These are phyloP conservation scores for Temnothorax nylanderi DNA, from an alignment of 1,140 invertebrate species.

Conservation along the genomic window DNA sequence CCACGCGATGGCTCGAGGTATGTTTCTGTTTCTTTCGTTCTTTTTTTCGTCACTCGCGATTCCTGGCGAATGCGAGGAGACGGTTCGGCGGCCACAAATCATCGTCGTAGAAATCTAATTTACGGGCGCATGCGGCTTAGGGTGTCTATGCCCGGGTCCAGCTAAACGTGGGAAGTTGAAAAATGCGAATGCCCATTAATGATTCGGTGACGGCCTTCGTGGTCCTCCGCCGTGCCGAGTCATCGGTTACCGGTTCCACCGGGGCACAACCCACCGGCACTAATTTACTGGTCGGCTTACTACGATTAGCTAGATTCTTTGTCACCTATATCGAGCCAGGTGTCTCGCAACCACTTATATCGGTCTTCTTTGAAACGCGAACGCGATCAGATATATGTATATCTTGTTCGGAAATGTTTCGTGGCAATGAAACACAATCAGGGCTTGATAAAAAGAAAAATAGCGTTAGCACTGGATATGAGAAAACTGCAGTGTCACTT, in stretches of 20 bases:
- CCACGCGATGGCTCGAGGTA: not conserved
- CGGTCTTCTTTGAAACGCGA: conserved; percentile 5
- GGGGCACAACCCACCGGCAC: conserved; percentile 33
- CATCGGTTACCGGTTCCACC: conserved; percentile 68
- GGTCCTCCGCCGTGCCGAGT: conserved; percentile 56
- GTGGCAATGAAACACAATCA: not conserved
- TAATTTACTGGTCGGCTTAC: conserved; percentile 71
- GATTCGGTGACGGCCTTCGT: conserved; percentile 71
- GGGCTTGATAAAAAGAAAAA: not conserved
- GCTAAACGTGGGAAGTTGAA: conserved; percentile 79
- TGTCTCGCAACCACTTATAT: not conserved
- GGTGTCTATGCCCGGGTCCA: conserved; percentile 61
- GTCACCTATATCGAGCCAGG: conserved; percentile 52
- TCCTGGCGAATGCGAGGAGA: not conserved
- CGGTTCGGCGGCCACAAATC: conserved; percentile 73
- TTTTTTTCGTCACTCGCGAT: conserved; percentile 11
- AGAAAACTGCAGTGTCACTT: conserved; percentile 10
- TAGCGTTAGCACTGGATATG: not conserved
- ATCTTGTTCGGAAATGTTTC: not conserved
- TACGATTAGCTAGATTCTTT: conserved; percentile 69
- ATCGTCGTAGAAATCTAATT: conserved; percentile 79
- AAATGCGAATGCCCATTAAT: conserved; percentile 78
- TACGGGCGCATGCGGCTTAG: conserved; percentile 76
- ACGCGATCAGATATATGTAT: not conserved
- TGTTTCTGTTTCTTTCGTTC: not conserved